A percentile compares a stretch with the other conserved stretches of the same genome.
These are phyloP conservation scores for Coptodon bakossiorum DNA, from an alignment of 2,113 vertebrate species.

Conservation along the genomic window DNA sequence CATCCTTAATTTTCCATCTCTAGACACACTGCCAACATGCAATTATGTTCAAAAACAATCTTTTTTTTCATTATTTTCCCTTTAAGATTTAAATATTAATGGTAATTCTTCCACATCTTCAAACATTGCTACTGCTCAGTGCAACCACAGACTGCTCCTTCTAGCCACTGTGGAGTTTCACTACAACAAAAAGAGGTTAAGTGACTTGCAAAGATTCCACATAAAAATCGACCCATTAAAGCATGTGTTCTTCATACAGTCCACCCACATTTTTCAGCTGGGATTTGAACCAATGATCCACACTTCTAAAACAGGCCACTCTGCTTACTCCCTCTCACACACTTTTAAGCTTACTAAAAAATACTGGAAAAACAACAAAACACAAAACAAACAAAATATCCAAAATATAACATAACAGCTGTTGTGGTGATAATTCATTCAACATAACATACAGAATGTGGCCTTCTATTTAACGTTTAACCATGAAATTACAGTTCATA, in stretches of 20 bases:
- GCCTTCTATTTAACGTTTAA: not conserved
- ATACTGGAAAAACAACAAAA: not conserved
- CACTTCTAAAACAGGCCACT: not conserved
- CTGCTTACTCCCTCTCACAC: not conserved
- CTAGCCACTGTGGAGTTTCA: not conserved
- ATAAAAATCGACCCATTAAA: not conserved
- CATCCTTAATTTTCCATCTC: not conserved
- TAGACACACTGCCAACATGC: not conserved
- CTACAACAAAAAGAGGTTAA: constrained; percentile 3
- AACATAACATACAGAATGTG: not conserved
- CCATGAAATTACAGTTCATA: not conserved
- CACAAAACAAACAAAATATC: not conserved
- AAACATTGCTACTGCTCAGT: not conserved
- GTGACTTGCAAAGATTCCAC: not conserved
- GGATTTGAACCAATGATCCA: not conserved
- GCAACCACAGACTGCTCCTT: not conserved
- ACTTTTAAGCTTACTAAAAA: not conserved
- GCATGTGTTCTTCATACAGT: not conserved
- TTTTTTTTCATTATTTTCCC: not conserved
- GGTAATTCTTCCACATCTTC: not conserved
- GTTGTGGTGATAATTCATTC: not conserved
- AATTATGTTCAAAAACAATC: not conserved
- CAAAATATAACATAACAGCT: not conserved
- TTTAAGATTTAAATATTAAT: not conserved
- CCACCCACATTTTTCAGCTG: not conserved